A percentile compares a stretch with the other conserved stretches of the same genome.
These are phyloP conservation scores for Apus apus DNA, from an alignment of 2,113 vertebrate genomes.

Conservation along the genomic window DNA sequence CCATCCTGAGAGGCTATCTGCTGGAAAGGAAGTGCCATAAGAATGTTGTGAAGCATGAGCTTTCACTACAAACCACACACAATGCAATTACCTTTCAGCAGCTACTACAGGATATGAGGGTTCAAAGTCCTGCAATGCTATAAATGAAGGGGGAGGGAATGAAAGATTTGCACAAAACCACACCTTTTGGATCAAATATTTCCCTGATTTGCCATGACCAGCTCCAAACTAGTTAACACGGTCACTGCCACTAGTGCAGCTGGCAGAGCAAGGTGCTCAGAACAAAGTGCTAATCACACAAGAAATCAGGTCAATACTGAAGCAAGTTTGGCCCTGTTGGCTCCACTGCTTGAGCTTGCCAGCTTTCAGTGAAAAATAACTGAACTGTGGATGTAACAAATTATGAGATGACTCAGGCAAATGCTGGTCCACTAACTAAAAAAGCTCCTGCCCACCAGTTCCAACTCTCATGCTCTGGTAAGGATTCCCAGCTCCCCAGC, in stretches of 20 bases:
- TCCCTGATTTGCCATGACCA: background rate
- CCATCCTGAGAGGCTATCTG: background rate
- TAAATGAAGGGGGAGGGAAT: background rate
- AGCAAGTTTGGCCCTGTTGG: background rate
- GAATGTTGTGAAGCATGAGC: background rate
- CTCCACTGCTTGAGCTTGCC: background rate
- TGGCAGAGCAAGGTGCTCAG: background rate
- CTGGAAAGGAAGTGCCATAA: background rate
- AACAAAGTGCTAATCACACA: rapidly evolving
- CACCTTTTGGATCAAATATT: rapidly evolving
- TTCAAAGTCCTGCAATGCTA: background rate
- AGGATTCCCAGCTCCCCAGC: background rate
- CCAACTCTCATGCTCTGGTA: background rate
- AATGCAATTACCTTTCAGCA: background rate
- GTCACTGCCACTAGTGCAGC: background rate
- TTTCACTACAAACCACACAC: background rate
- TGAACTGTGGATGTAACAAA: background rate
- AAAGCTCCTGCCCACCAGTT: background rate
- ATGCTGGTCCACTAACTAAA: background rate
- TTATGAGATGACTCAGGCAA: background rate
- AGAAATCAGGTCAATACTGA: background rate
- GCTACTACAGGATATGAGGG: background rate
- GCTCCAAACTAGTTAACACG: background rate
- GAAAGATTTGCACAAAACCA: background rate
- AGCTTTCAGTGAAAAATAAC: background rate